Base-by-base conservation (phyloP, 2,113 vertebrate species). In the Neomonachus schauinslandi region DNA sequence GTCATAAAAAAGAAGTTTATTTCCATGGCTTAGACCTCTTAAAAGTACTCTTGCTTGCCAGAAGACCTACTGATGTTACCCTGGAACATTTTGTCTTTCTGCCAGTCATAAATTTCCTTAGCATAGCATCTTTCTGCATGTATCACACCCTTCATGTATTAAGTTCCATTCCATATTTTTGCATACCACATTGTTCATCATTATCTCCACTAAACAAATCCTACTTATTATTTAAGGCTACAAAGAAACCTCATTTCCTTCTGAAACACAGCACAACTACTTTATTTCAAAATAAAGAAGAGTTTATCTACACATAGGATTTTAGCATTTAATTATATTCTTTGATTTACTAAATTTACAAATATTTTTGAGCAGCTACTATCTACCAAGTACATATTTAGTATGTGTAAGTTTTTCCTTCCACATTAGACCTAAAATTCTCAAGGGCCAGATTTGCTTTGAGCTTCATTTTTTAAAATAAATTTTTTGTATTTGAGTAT, bases 1-100 rank as follows among this genome's bases (percentile, higher is more conserved):
- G 65, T 79, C 84, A 80, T 69, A 83, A 93, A 93, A 86, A 24
- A 91, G 84, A 93, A 89, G 42, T 80, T 91, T 93, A 80, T 94
- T 95, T 95, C 33, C 5, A 57, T 87, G 22, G 46, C 83, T 71
- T 31, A 61, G 39, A 65, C 74, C 90, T 97, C 74, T 86, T 49
- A 87, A 26, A 74, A 91, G 71, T 81, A 39, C 16, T 89, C 57
- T 46, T 57, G 26, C 16, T 93, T 94, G 49, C 63, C 72, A 55
- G 53, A 94, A 61, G 55, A 93, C 51, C 53, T 94, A 31, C 83
- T 79, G 79, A n/a, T 51, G 49, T 86, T 76, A 14, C 2, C 4
- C 36, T 28, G 85, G 89, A 94, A 59, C 67, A 85, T 89, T 49
- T 65, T 95, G 61, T 89, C 63, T 92, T 85, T 89, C 88, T 86